Evolutionary conservation across 2,797 vertebrate genomes (phyloP), one percentile per base, ranked within the genome.

Genomic region (Nannoperca obscura): DNA sequence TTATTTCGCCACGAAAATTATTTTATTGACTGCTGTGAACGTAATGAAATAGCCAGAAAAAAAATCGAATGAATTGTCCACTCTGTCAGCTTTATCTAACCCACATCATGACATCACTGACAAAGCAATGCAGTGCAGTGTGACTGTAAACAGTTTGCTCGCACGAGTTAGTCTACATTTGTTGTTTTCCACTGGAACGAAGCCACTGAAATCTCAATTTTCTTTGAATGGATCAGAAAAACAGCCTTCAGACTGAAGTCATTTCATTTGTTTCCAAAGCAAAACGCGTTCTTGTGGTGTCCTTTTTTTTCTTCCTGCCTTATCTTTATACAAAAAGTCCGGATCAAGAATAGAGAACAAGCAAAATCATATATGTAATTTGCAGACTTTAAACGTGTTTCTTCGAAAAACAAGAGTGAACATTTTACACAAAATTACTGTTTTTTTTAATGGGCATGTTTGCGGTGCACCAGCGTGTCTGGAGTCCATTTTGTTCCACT

Each of bases 401-500:
- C 1, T 57, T 65, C 62, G 7, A 3, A 72, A 70, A 65, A 32
- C 12, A 40, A 76, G n/a, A 53, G 34, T 71, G 34, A 44, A 65
- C 19, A 75, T 38, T 70, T 0, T 61, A 78, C 50, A 68, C 24
- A 34, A 64, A 60, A 40, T 59, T 9, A 80, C 14, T 70, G 12
- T 47, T 74, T 72, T 72, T 14, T 47, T 74, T 72, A 83, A 76
- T 49, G 11, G 32, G 8, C 55, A 61, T 81, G 57, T 80, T 42
- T 59, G 72, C 64, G 53, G 81, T 61, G 74, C 84, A 68, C 72
- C 71, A 58, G 71, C 58, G 27, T 69, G 74, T 82, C 76, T 78
- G 81, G 68, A 83, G 59, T 82, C 72, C 59, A 34, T 83, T 87
- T 65, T 64, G 50, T 80, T 80, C 61, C 72, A 62, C 76, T 78